Percentiles rank a stretch among this genome's conserved stretches.
Conservation (phyloP, 2,797 vertebrate genomes). For the Ptychobarbus kaznakovi region DNA sequence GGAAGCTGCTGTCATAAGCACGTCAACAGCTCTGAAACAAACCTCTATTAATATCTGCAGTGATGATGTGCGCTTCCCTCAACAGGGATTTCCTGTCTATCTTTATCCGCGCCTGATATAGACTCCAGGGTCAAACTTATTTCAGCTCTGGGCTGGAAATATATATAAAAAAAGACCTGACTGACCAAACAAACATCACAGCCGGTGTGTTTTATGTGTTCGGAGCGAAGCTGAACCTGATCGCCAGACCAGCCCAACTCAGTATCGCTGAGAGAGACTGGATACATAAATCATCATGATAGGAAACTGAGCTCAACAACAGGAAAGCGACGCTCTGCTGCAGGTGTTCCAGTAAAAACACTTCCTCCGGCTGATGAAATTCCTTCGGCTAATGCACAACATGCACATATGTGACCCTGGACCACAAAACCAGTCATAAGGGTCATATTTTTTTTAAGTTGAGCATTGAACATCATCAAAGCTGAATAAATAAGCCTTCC, state of each 20-base stretch:
- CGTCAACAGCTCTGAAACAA: constrained; percentile 55
- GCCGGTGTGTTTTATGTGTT: not conserved
- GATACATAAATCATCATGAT: not conserved
- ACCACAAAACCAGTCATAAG: not conserved
- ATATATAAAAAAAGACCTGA: constrained; percentile 36
- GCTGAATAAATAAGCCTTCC: not conserved
- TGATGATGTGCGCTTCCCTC: constrained; percentile 51
- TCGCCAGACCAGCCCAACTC: not conserved
- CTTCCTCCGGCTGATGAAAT: constrained; percentile 51
- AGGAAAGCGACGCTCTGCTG: constrained; percentile 61
- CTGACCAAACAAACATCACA: not conserved
- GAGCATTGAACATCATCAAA: not conserved
- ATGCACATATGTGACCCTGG: constrained; percentile 12
- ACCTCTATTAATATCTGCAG: constrained; percentile 55
- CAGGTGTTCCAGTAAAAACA: constrained; percentile 59
- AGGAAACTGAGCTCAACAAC: constrained; percentile 58
- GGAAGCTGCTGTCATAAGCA: constrained; percentile 47
- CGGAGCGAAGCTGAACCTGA: not conserved
- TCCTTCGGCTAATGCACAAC: constrained; percentile 35
- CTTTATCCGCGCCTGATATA: constrained; percentile 50
- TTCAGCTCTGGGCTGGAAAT: constrained; percentile 40
- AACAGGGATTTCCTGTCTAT: constrained; percentile 56
- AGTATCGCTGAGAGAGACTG: not conserved
- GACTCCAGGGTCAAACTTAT: constrained; percentile 27
- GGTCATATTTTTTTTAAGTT: not conserved